These are phyloP conservation scores for Lasioglossum baleicum DNA, from an alignment of 1,140 invertebrate genomes.

Conservation along the genomic window DNA sequence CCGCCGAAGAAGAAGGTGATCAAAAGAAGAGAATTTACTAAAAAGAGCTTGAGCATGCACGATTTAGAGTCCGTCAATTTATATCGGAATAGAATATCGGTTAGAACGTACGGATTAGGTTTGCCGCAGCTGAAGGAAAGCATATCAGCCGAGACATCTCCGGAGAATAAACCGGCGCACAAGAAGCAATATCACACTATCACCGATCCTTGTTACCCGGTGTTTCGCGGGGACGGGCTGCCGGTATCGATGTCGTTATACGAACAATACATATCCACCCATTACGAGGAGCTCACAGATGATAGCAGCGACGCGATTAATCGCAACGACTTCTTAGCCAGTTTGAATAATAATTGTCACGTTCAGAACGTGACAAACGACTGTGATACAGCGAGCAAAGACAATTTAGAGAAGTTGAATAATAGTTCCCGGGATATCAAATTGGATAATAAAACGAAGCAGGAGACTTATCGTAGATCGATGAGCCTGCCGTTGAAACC, in stretches of 20 bases:
- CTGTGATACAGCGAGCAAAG: constrained; percentile 30
- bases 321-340: constrained; percentile 15
- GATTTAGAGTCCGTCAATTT: constrained; percentile 67
- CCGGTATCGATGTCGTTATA: constrained; percentile 87
- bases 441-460: constrained; percentile 72
- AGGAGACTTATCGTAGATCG: constrained; percentile 81
- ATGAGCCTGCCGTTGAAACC: constrained; percentile 87
- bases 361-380: constrained; percentile 6
- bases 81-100: constrained; percentile 61
- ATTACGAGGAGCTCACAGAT: constrained; percentile 67
- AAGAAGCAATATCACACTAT: constrained; percentile 83
- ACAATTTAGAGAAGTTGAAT: constrained; percentile 49
- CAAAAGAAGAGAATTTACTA: constrained; percentile 68
- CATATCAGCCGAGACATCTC: constrained; percentile 68
- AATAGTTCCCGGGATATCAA: constrained; percentile 53
- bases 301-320: constrained; percentile 17
- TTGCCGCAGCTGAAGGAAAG: constrained; percentile 73
- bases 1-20: constrained; percentile 55
- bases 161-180: constrained; percentile 34
- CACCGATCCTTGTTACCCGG: constrained; percentile 87
- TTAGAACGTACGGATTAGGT: constrained; percentile 76
- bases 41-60: constrained; percentile 75
- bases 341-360: constrained; percentile 10
- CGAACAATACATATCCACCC: constrained; percentile 82
- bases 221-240: constrained; percentile 86